Base-by-base conservation (phyloP, 2,888 invertebrate species). In the Dyspetes luteomarginatus region DNA sequence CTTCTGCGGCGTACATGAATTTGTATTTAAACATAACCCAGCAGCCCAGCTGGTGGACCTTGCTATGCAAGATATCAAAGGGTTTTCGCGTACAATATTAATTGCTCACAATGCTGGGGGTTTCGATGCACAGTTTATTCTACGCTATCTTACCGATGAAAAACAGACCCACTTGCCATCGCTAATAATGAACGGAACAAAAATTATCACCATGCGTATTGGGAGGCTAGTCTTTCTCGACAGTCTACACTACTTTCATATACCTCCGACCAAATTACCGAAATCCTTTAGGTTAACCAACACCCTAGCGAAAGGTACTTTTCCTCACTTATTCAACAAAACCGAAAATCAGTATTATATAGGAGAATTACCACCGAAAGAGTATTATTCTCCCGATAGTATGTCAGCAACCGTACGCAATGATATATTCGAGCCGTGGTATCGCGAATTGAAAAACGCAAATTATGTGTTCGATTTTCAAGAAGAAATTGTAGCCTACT, bases 171-270 rank as follows among this genome's bases (percentile, higher is more conserved):
- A 9, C 9, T 2, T 36, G 12, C 36, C 36, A 1, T 9, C 36
- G 2, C 15, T 45, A 45, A 45, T 45, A 45, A 45, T 45, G 17
- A 45, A 15, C 17, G 45, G 17, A 2, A 45, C 82, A 4, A 85
- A 82, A 65, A 78, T 86, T 26, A 79, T 86, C 52, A 17, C 74
- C 4, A 69, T 86, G 64, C 56, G 55, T n/a, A 52, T 58, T 4
- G 60, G 41, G 0, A 83, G 84, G 24, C 56, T 83, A 1, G 67
- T 78, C 50, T 88, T 86, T 79, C 78, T 85, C 26, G 85, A 87
- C 58, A 83, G 84, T 56, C 58, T 86, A 4, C 87, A 86, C 79
- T 89, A 87, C 76, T 84, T 89, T 48, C 86, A 85, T 3, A 87
- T 88, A 86, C 67, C 82, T n/a, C 72, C 87, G 12, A 28, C 73